A percentile compares a stretch with the other conserved stretches of the same genome.
Conservation (phyloP, 1,140 invertebrate species). For the Linepithema humile region DNA sequence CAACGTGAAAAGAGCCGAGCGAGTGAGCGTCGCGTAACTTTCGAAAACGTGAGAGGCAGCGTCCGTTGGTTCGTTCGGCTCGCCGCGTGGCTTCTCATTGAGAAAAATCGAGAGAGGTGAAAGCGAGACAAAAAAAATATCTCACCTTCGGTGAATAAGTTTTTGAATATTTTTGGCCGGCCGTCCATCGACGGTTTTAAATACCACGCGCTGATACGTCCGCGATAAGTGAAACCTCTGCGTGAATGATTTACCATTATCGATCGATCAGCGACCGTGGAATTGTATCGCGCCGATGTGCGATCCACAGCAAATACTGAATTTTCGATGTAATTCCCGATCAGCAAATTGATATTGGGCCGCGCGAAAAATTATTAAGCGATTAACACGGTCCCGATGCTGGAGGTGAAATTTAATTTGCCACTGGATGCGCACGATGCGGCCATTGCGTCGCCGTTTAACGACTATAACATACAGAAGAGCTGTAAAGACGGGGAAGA, state of each 20-base stretch:
- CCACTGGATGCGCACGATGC: conserved; percentile 38
- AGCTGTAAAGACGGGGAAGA: conserved; percentile 18
- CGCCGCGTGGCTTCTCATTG: conserved; percentile 48
- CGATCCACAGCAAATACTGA: neutral
- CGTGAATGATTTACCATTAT: neutral
- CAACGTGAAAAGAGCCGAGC: conserved; percentile 53
- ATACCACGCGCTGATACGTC: neutral
- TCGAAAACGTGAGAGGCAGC: conserved; percentile 69
- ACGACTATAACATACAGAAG: conserved; percentile 37
- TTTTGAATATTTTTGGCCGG: conserved; percentile 31
- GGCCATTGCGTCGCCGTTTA: conserved; percentile 29
- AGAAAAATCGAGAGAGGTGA: conserved; percentile 66
- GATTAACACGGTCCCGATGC: conserved; percentile 28
- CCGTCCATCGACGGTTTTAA: conserved; percentile 26
- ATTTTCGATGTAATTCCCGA: conserved; percentile 33
- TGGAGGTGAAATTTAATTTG: conserved; percentile 55
- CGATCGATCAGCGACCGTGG: neutral
- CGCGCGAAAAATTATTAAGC: conserved; percentile 45
- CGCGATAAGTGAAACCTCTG: conserved; percentile 31
- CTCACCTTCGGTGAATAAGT: conserved; percentile 57
- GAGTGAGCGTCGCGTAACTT: conserved; percentile 62
- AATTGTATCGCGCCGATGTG: neutral
- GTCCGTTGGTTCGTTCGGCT: neutral
- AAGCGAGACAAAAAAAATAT: conserved; percentile 68
- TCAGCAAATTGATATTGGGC: conserved; percentile 55